phyloP scores from a whole-genome alignment of 2,797 vertebrate genomes.

The Lagodon rhomboides region DNA sequence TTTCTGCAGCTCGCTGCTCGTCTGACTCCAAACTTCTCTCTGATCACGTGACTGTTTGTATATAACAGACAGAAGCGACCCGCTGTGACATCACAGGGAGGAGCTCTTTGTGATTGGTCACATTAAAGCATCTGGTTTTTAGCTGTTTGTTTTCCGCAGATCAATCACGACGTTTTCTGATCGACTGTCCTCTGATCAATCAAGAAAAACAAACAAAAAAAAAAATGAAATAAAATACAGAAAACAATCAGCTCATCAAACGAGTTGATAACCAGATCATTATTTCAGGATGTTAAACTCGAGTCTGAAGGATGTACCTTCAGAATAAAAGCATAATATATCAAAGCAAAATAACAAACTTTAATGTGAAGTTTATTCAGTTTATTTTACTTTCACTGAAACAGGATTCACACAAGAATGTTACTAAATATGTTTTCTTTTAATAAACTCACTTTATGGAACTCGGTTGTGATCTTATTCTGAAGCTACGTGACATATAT shows the following conservation, averaged over 20 bases:
- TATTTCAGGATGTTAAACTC: no score
- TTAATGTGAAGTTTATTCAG: no score
- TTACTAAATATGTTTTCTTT: no score
- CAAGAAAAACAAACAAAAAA: no score
- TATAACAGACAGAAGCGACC: accelerated
- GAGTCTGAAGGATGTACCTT: background rate
- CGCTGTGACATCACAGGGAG: conserved; percentile 9
- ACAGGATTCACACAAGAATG: no score
- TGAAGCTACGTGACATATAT: no score
- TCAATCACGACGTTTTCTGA: background rate
- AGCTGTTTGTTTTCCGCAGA: background rate
- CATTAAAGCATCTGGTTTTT: accelerated
- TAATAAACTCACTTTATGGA: no score
- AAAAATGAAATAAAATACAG: background rate
- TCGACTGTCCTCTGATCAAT: background rate
- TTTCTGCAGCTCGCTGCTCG: background rate
- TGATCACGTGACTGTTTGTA: background rate
- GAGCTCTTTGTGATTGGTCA: conserved; percentile 34
- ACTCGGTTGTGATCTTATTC: no score
- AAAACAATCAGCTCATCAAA: background rate
- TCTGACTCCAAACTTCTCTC: no score
- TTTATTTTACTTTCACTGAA: no score
- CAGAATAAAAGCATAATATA: background rate
- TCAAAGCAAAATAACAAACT: background rate
- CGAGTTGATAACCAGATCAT: no score